Base-by-base conservation (phyloP, 2,888 invertebrate genomes). In the Pecten maximus region DNA sequence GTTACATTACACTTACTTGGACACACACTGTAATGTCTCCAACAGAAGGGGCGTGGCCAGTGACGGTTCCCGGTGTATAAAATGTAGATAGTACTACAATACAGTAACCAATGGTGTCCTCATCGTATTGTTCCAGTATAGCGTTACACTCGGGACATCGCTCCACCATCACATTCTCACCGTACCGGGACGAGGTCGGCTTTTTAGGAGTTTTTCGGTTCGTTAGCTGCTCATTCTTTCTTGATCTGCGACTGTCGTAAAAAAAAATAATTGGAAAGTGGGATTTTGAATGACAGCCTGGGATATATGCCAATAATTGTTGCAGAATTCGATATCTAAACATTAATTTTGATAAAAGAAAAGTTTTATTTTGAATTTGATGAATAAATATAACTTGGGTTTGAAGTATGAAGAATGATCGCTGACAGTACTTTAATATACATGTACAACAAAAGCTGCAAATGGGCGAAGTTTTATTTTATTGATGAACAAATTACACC, bases 31-130 rank as follows among this genome's bases (percentile, higher is more conserved):
- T 44, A 99, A 97, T 94, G 99, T 98, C 94, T 99, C 98, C 0
- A 99, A 99, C 92, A 99, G 97, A 95, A 99, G 97, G 0, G 98
- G 98, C 2, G 99, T 99, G n/a, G 99, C 99, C 94, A 97, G 95
- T 19, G 98, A 98, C 0, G 99, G 99, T 97, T 99, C 99, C 40
- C 99, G 97, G 96, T 99, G 99, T 93, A 99, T 98, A 97, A 99
- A n/a, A 99, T 0, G 99, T 99, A 44, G 99, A 98, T 93, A 99
- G 97, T 92, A 98, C 98, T 88, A 99, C 98, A 94, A 99, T 98
- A 95, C 99, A 98, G 90, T 99, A 97, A 0, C 99, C 99, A 91
- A 99, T 97, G 96, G 99, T 99, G 96, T 99, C 99, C 96, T 99
- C 99, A 93, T 98, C 99, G 97, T 99, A 99, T 96, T 98, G 95